phyloP scores from a whole-genome alignment of 1,140 invertebrate genomes.

The Pseudomyrmex dendroicus region DNA sequence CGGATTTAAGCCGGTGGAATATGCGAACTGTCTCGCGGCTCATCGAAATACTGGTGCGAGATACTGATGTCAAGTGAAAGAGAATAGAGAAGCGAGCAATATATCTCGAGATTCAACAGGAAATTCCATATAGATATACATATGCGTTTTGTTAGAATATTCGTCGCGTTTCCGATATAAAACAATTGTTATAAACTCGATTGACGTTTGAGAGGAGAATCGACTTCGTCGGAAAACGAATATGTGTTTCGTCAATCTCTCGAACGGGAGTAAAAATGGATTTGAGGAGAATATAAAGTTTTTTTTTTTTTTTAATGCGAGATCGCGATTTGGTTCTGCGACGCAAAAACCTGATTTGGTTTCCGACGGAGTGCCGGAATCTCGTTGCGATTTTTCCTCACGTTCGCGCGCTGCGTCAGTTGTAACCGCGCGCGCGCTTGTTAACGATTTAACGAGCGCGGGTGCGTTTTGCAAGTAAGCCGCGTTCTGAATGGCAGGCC shows the following conservation, averaged over 20 bases:
- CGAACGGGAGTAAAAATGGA: background rate
- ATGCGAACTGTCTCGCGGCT: background rate
- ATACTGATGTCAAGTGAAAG: background rate
- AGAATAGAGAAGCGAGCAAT: background rate
- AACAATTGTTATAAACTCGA: background rate
- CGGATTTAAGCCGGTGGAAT: background rate
- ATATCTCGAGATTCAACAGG: background rate
- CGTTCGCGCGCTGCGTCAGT: slow-evolving; percentile 37
- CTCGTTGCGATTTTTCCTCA: slow-evolving; percentile 57
- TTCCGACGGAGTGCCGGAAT: slow-evolving; percentile 6
- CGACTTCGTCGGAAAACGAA: slow-evolving; percentile 1
- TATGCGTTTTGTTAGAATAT: too few species aligned
- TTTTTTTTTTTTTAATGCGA: background rate
- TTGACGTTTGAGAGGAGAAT: background rate
- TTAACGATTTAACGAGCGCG: slow-evolving; percentile 28
- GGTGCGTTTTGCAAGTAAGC: slow-evolving; percentile 37
- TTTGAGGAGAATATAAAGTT: background rate
- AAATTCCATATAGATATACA: background rate
- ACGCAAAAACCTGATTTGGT: slow-evolving; percentile 2
- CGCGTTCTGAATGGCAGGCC: slow-evolving; percentile 60
- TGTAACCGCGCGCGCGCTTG: background rate
- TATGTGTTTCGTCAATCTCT: background rate
- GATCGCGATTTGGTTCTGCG: background rate
- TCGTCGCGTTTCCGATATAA: too few species aligned
- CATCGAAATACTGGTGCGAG: background rate